A percentile compares a stretch with the other conserved stretches of the same genome.
These are phyloP conservation scores for Sycophila texana DNA, from an alignment of 2,888 invertebrate genomes.

Conservation along the genomic window DNA sequence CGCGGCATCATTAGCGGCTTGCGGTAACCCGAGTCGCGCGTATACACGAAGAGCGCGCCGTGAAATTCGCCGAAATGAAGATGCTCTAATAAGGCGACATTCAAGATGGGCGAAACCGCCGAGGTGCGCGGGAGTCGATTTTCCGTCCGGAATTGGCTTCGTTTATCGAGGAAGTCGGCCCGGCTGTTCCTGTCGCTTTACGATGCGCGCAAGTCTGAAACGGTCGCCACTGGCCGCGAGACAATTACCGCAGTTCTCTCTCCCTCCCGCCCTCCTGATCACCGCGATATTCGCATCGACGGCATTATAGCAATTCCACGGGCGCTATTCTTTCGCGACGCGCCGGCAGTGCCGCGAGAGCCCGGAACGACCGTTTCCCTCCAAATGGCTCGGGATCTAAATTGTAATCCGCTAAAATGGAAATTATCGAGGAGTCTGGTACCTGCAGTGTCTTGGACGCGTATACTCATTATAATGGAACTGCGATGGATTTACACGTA, in stretches of 20 bases:
- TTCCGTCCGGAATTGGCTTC: constrained; percentile 34
- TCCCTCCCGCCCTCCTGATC: constrained; percentile 13
- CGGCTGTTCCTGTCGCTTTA: not conserved
- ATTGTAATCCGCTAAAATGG: constrained; percentile 10
- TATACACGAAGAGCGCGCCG: no score
- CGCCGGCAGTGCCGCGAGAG: not conserved
- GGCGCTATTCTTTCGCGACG: not conserved
- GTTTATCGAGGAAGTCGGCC: constrained; percentile 27
- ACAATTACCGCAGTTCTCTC: constrained; percentile 36
- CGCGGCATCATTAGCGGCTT: not conserved
- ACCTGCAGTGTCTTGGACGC: constrained; percentile 16
- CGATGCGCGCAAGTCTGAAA: no score
- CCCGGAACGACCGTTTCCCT: not conserved
- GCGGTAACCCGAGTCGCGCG: no score
- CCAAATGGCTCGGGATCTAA: not conserved
- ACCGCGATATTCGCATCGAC: constrained; percentile 28
- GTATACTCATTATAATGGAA: no score
- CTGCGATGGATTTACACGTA: no score
- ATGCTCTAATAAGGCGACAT: constrained; percentile 37
- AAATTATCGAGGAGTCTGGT: constrained; percentile 12
- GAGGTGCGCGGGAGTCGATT: constrained; percentile 19
- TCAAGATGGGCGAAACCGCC: constrained; percentile 15
- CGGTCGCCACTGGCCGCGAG: not conserved
- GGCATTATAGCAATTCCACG: constrained; percentile 32
- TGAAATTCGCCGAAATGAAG: not conserved